Base-by-base conservation (phyloP, 2,113 vertebrate species). In the Brachypteracias leptosomus region DNA sequence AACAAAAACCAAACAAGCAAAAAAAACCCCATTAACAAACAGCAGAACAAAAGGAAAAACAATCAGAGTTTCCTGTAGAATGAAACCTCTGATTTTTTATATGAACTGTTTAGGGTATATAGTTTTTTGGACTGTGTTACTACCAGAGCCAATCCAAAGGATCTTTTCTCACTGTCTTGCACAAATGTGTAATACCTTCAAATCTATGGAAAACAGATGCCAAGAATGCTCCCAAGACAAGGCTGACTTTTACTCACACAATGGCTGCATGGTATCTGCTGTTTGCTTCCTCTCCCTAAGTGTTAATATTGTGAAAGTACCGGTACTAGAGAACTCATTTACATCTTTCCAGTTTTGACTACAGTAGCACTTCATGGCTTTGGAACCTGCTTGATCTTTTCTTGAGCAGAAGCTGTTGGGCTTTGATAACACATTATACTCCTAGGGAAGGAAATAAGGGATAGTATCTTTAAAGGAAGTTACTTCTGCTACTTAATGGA, bases 401-500 rank as follows among this genome's bases (percentile, higher is more conserved):
- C 26, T 84, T 59, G 18, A 90, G 63, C 29, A 83, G 47, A 68
- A 96, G 36, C 66, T 95, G 24, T 67, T 49, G 22, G 63, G 38
- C 26, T 95, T 94, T 83, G 89, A 62, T 93, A 91, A 85, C 59
- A 55, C 22, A 38, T 73, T 79, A 46, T 68, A 28, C 62, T 85
- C 44, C 31, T 55, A 83, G 54, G 46, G 78, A 85, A 83, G 55
- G 46, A 57, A 93, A 83, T 33, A 95, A 74, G 26, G 49, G 9
- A 31, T 40, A 91, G 31, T 28, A 91, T 46, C 40, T 85, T 75
- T 79, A 79, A 72, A 82, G 36, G 25, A 91, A 92, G 77, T 82
- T 87, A 82, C 54, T 92, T 82, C 51, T 91, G 78, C 38, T 90
- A 25, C 38, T 94, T 88, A 93, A 88, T 80, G 91, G 85, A 88